Conservation (phyloP, 1,140 invertebrate genomes). For the Drosophila ercepeae region DNA sequence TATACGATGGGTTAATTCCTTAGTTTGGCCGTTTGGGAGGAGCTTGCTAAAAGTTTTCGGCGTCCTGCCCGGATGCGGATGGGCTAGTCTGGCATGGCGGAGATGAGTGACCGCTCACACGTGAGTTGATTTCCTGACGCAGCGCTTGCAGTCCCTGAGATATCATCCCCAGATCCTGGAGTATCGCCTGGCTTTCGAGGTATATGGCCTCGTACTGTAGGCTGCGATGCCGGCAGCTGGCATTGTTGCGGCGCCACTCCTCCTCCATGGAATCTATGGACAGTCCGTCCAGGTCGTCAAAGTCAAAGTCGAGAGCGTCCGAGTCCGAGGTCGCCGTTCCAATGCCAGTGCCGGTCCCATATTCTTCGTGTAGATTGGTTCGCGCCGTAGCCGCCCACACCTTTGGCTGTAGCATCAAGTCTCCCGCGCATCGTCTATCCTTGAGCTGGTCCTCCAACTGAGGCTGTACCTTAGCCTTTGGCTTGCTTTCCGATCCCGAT, state of each 20-base stretch:
- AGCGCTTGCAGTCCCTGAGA: neutral
- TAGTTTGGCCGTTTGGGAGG: neutral
- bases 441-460: neutral
- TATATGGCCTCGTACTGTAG: neutral
- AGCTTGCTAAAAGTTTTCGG: too few relatives aligned
- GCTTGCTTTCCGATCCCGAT: neutral
- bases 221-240: too few relatives aligned
- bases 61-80: too few relatives aligned
- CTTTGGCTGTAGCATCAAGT: neutral
- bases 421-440: neutral
- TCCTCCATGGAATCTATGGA: neutral
- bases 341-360: too few relatives aligned
- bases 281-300: neutral
- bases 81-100: too few relatives aligned
- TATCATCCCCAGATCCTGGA: neutral
- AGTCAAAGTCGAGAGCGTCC: neutral
- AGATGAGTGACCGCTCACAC: neutral
- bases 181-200: neutral
- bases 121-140: neutral
- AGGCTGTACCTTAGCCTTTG: neutral
- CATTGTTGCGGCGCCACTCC: too few relatives aligned
- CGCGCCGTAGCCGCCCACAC: neutral
- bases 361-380: neutral
- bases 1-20: neutral
- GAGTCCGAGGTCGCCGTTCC: neutral